phyloP scores from a whole-genome alignment of 1,140 invertebrate species.

The Drepana arcuata region DNA sequence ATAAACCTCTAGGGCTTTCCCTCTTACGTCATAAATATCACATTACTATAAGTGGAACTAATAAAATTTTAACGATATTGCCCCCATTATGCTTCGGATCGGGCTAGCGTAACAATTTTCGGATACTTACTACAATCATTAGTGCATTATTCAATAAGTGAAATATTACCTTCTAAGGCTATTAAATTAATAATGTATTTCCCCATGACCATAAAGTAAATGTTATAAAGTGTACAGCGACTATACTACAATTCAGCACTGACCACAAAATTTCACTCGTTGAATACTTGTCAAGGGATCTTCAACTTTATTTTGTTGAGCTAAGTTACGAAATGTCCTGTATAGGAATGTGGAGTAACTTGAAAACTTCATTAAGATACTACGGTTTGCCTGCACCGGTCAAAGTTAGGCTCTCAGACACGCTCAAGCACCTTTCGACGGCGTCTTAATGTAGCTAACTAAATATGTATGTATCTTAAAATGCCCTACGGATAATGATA shows the following conservation, averaged over 20 bases:
- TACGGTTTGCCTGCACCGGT: constrained; percentile 33
- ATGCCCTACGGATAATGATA: constrained; percentile 11
- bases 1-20: constrained; percentile 37
- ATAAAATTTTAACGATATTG: constrained; percentile 47
- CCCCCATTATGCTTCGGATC: constrained; percentile 14
- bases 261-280: constrained; percentile 19
- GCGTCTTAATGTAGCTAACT: constrained; percentile 18
- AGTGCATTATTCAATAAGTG: no score
- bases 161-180: no score
- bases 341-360: constrained; percentile 20
- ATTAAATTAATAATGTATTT: no score
- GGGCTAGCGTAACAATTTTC: constrained; percentile 7
- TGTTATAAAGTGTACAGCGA: no score
- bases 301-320: constrained; percentile 18
- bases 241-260: constrained; percentile 10
- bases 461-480: constrained; percentile 15
- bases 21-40: constrained; percentile 49
- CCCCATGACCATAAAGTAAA: no score
- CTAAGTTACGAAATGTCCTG: constrained; percentile 14
- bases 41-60: constrained; percentile 48
- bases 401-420: constrained; percentile 37
- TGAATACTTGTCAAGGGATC: constrained; percentile 10
- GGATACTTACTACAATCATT: no score
- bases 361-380: constrained; percentile 51
- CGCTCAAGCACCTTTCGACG: constrained; percentile 22